These are phyloP conservation scores for Diploscapter pachys DNA, from an alignment of 1,140 invertebrate species.

Conservation along the genomic window DNA sequence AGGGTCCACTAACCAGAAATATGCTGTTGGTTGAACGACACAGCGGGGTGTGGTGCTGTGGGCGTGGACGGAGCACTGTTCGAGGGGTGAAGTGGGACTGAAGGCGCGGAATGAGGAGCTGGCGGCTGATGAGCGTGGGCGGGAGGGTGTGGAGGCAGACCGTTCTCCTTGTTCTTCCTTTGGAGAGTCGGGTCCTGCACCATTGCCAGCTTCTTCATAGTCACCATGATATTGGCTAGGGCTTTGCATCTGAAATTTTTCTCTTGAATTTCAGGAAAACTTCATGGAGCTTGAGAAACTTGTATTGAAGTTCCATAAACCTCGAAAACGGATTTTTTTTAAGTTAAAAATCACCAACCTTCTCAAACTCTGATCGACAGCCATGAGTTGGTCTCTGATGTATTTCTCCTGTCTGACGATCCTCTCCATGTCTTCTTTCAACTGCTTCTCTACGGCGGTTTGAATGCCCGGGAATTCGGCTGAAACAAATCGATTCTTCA, in stretches of 20 bases:
- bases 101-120: slow-evolving; percentile 8
- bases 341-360: neutral
- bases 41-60: slow-evolving; percentile 9
- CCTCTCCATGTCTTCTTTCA: slow-evolving; percentile 48
- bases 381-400: slow-evolving; percentile 43
- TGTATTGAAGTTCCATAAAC: too few species aligned
- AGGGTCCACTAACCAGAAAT: neutral
- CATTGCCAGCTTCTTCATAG: slow-evolving; percentile 58
- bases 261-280: neutral
- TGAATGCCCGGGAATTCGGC: slow-evolving; percentile 37
- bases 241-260: slow-evolving; percentile 40
- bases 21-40: slow-evolving; percentile 6
- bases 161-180: slow-evolving; percentile 17
- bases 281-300: too few species aligned
- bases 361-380: slow-evolving; percentile 46
- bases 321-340: too few species aligned
- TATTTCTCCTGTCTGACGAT: slow-evolving; percentile 47
- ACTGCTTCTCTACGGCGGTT: slow-evolving; percentile 29
- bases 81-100: slow-evolving; percentile 14
- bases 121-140: slow-evolving; percentile 21
- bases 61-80: slow-evolving; percentile 21
- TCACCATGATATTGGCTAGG: slow-evolving; percentile 54
- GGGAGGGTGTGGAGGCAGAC: neutral
- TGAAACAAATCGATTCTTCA: slow-evolving; percentile 25
- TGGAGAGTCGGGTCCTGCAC: slow-evolving; percentile 51